phyloP scores from a whole-genome alignment of 2,888 invertebrate species.

The Scaptomyza cyrtandrae region DNA sequence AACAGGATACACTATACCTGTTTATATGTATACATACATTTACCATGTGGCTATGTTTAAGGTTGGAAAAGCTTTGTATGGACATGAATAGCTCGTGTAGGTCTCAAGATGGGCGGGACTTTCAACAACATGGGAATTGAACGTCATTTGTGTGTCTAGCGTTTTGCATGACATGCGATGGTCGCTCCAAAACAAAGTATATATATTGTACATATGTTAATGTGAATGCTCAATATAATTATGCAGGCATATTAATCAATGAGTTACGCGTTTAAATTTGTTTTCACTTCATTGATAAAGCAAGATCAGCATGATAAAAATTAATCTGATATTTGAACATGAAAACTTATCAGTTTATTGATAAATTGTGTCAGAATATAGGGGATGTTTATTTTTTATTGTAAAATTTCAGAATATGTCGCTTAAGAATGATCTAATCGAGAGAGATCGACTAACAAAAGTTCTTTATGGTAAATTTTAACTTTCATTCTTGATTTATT shows the following conservation, averaged over 20 bases:
- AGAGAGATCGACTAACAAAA: neutral
- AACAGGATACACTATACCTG: slow-evolving; percentile 55
- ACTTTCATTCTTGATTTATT: no score
- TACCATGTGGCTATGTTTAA: slow-evolving; percentile 19
- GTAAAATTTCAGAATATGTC: no score
- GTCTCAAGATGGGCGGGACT: slow-evolving; percentile 33
- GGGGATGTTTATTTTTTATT: no score
- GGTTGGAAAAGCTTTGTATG: slow-evolving; percentile 32
- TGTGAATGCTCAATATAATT: neutral
- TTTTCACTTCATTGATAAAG: no score
- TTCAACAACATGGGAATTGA: slow-evolving; percentile 24
- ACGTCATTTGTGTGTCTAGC: slow-evolving; percentile 36
- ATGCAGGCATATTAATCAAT: neutral
- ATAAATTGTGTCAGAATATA: no score
- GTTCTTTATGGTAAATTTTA: no score
- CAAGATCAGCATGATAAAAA: no score
- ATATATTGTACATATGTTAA: neutral
- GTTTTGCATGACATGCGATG: slow-evolving; percentile 42
- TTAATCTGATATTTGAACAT: no score
- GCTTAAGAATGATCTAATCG: neutral
- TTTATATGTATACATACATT: slow-evolving; percentile 6
- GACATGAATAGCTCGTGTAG: slow-evolving; percentile 31
- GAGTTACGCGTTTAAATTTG: neutral
- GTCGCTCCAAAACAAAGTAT: slow-evolving; percentile 19
- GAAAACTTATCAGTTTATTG: no score